These are phyloP conservation scores for Pavo muticus DNA, from an alignment of 2,113 vertebrate species.

Conservation along the genomic window DNA sequence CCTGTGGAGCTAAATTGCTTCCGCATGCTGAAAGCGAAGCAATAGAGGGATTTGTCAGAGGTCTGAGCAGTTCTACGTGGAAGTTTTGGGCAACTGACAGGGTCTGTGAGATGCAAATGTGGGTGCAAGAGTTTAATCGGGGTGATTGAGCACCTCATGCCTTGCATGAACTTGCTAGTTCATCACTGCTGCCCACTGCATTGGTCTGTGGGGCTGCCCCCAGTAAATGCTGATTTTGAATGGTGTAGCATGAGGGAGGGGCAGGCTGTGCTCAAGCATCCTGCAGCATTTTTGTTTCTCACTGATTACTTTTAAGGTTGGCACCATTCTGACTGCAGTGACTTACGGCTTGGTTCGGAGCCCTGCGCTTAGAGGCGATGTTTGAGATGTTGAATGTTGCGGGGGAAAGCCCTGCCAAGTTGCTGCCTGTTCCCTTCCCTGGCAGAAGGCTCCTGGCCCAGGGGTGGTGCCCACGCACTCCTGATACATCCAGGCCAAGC, in stretches of 20 bases:
- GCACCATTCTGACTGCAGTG: not conserved
- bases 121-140: not conserved
- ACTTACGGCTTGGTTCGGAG: not conserved
- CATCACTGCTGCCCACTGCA: not conserved
- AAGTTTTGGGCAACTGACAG: not conserved
- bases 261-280: not conserved
- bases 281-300: not conserved
- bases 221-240: not conserved
- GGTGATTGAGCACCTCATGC: accelerated
- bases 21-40: not conserved
- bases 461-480: not conserved
- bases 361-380: not conserved
- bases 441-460: not conserved
- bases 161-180: accelerated
- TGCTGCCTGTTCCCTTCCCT: not conserved
- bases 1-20: conserved; percentile 65
- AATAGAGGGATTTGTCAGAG: conserved; percentile 38
- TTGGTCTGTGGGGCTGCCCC: not conserved
- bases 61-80: not conserved
- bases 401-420: not conserved
- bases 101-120: not conserved
- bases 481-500: not conserved
- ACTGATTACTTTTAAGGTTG: not conserved
- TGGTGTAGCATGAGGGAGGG: not conserved
- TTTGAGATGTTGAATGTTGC: not conserved